A percentile compares a stretch with the other conserved stretches of the same genome.
Conservation (phyloP, 2,888 invertebrate genomes). For the Eupithecia abbreviata region DNA sequence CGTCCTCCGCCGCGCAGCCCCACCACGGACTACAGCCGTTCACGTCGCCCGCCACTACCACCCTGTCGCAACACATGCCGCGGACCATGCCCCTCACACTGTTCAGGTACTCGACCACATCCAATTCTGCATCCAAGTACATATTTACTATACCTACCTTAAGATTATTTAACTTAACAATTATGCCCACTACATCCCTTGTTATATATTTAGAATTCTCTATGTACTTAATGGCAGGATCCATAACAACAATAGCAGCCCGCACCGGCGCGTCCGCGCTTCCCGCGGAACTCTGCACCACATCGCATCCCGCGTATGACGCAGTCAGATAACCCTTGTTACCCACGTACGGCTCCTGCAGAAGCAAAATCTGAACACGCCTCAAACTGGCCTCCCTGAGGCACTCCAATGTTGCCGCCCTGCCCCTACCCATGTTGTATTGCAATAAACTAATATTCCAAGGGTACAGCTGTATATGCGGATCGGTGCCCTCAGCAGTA, state of each 20-base stretch:
- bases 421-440: constrained; percentile 1
- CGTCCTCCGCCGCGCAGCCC: constrained; percentile 21
- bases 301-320: not conserved
- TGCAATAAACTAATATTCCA: not conserved
- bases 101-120: not conserved
- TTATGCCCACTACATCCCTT: not conserved
- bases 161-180: not conserved
- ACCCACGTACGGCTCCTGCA: not conserved
- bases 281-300: not conserved
- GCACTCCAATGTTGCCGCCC: not conserved
- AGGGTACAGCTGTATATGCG: not conserved
- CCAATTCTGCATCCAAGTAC: not conserved
- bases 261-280: not conserved
- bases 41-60: constrained; percentile 8
- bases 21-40: constrained; percentile 23
- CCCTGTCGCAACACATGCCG: not conserved
- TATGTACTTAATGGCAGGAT: not conserved
- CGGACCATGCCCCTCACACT: not conserved
- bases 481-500: constrained; percentile 13
- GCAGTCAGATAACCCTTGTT: not conserved
- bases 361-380: not conserved
- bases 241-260: not conserved
- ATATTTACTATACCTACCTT: not conserved
- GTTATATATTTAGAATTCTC: not conserved
- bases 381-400: constrained; percentile 5